Evolutionary conservation across 2,113 vertebrate genomes (phyloP).

Genomic region (Nanger granti): DNA sequence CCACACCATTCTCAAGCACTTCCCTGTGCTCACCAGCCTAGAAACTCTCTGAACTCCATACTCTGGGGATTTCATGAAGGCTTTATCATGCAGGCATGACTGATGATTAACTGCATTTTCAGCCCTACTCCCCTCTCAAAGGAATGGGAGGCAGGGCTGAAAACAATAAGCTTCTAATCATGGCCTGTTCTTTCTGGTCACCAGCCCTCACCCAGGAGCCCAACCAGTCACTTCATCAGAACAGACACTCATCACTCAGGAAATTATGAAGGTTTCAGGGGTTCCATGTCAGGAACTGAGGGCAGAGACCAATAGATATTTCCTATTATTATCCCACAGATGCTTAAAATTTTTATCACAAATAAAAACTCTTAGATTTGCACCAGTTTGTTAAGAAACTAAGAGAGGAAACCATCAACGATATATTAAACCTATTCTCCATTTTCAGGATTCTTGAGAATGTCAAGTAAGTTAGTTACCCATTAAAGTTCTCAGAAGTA

Average conservation of each 20-base stretch:
- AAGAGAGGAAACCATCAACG: background rate
- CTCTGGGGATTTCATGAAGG: background rate
- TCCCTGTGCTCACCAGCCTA: no score
- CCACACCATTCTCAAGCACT: background rate
- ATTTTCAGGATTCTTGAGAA: background rate
- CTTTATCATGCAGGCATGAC: background rate
- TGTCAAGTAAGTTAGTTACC: background rate
- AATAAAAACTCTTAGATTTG: background rate
- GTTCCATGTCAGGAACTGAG: background rate
- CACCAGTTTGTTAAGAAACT: conserved; percentile 9
- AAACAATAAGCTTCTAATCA: background rate
- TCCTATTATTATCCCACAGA: background rate
- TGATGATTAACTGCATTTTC: background rate
- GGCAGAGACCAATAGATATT: background rate
- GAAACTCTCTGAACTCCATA: background rate
- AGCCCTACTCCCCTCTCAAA: background rate
- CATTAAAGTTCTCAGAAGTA: background rate
- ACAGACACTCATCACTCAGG: background rate
- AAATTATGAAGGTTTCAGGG: background rate
- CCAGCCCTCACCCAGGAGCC: background rate
- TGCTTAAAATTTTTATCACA: background rate
- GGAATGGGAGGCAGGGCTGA: background rate
- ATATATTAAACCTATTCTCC: background rate
- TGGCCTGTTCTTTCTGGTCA: background rate
- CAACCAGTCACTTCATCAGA: background rate